Evolutionary conservation across 2,113 vertebrate species (phyloP), one percentile per base, ranked within the genome.

Genomic region (Urocitellus parryii): DNA sequence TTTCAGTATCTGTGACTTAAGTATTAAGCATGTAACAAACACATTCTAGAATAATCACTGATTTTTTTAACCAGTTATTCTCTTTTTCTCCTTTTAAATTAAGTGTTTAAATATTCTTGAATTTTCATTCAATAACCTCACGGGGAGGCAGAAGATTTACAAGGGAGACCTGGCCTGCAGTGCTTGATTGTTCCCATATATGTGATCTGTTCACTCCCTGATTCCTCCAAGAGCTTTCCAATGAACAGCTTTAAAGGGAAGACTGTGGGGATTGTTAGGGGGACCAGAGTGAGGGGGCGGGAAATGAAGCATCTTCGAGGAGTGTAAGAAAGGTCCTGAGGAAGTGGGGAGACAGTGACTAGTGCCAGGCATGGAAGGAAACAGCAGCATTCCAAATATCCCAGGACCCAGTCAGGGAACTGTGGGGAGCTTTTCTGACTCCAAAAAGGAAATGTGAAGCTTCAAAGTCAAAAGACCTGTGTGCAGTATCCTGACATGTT

Each of bases 221-320:
- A 51, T 85, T 94, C 48, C 58, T 94, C 11, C n/a, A 68, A n/a
- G 20, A 53, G 79, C 58, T 90, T 94, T 79, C 70, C 39, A 29
- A 37, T 51, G 61, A 51, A 81, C 53, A 7, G 68, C 11, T 92
- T 67, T 61, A 51, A 85, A 88, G 12, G 18, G 16, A 58, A 77
- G 27, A 48, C 20, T 10, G 51, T 37, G 78, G 25, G 48, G 48
- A n/a, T 70, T 70, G 39, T 83, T 88, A 68, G 29, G 24, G 10
- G 5, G 16, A 24, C 34, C 51, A 39, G 18, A 72, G 6, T 3
- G 4, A 80, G 39, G 32, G 2, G 20, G 8, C 11, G 5, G 11
- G 22, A 11, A 34, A 65, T n/a, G 32, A 11, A 34, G 24, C 27
- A 3, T 56, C 42, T 82, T 32, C 63, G 22, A 9, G 65, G 45